A percentile compares a stretch with the other conserved stretches of the same genome.
These are phyloP conservation scores for Pelecanoides urinatrix DNA, from an alignment of 2,113 vertebrate genomes.

Conservation along the genomic window DNA sequence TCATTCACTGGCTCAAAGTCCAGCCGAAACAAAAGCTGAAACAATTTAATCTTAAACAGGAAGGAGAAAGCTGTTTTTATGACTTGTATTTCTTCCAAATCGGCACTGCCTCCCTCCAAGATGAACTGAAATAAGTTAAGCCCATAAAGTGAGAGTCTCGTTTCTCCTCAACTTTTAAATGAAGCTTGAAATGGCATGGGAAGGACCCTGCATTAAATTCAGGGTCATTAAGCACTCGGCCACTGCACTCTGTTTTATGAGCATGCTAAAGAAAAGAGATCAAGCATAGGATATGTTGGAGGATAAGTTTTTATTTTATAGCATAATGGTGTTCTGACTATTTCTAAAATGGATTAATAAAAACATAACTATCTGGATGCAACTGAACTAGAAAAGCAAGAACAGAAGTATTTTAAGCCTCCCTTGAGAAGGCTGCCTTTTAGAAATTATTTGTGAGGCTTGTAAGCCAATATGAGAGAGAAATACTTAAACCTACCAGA, in stretches of 20 bases:
- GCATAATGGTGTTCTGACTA: neutral
- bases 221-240: neutral
- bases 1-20: neutral
- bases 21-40: neutral
- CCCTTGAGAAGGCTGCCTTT: neutral
- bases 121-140: neutral
- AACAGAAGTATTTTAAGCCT: neutral
- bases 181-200: neutral
- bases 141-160: neutral
- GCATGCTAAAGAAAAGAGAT: neutral
- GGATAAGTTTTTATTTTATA: neutral
- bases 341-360: neutral
- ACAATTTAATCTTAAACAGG: neutral
- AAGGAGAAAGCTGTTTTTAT: neutral
- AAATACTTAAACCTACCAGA: neutral
- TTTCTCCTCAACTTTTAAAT: conserved; percentile 15
- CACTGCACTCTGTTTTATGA: neutral
- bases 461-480: neutral
- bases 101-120: neutral
- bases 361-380: neutral
- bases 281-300: neutral
- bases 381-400: neutral
- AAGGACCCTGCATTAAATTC: neutral
- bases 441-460: neutral
- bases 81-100: neutral